Evolutionary conservation across 1,140 invertebrate genomes (phyloP), one percentile per base, ranked within the genome.

Genomic region (Armadillidium nasatum): DNA sequence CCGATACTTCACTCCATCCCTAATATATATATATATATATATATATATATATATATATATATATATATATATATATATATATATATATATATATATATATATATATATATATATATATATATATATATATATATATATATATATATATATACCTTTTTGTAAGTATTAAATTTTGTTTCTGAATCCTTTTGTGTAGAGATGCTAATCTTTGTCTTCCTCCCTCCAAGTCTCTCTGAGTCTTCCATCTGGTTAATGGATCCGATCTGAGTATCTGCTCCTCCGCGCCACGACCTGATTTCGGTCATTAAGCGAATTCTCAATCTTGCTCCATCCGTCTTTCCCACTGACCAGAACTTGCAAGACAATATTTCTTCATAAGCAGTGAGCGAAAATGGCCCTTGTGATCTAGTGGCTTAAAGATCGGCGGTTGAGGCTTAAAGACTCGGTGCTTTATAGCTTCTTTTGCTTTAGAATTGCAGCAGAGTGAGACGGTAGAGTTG

Each of bases 221-320:
- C 50, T 60, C 19, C 50, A 3, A 60, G 50, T 60, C 50, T 13
- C 7, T 19, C 19, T 60, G 2, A 19, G 50, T 19, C 50, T 60
- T 60, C 50, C 50, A 60, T 60, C 50, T 60, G 50, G 50, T 60
- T 60, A 60, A 60, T 60, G 50, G 50, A 60, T 60, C 50, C 50
- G 50, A 60, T 60, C 50, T 7, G 50, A 15, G 50, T 60, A 60
- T 60, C 2, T 60, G 50, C 7, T 1, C 50, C 2, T 60, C 50
- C 50, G 19, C 50, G 19, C 50, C 2, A 60, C 50, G 50, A 60
- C 50, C 50, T 60, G 50, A 60, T 60, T 60, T 60, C 50, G 50
- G 50, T 60, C 50, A 60, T 60, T 60, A 60, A 7, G 50, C 2
- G 50, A 60, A 60, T 60, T 19, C 50, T 60, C 50, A 13, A 60